These are phyloP conservation scores for Falco biarmicus DNA, from an alignment of 2,797 vertebrate genomes.

Conservation along the genomic window DNA sequence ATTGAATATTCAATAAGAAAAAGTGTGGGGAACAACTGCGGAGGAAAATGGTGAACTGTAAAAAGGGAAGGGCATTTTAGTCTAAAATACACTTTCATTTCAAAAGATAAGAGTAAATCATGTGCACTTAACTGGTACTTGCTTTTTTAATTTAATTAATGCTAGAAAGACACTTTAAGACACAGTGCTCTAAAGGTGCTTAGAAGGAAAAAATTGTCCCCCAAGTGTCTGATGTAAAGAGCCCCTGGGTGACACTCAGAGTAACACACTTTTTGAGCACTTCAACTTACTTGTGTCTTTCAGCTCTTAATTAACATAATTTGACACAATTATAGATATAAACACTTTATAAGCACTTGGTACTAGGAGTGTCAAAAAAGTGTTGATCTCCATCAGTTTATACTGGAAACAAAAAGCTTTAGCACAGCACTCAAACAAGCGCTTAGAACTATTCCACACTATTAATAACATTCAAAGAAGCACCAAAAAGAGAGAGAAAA, in stretches of 20 bases:
- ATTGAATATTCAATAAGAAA: constrained; percentile 2
- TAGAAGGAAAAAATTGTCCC: constrained; percentile 61
- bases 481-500: background rate
- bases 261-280: constrained; percentile 76
- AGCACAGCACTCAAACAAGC: constrained; percentile 54
- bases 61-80: constrained; percentile 32
- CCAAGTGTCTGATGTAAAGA: constrained; percentile 68
- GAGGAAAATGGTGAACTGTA: background rate
- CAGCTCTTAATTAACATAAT: constrained; percentile 77
- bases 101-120: constrained; percentile 53
- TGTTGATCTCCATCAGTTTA: constrained; percentile 71
- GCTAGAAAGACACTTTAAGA: constrained; percentile 67
- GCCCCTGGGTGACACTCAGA: constrained; percentile 70
- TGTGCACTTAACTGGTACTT: constrained; percentile 57
- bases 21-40: background rate
- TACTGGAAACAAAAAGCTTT: constrained; percentile 61
- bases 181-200: constrained; percentile 53
- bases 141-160: constrained; percentile 73
- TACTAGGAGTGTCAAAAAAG: constrained; percentile 72
- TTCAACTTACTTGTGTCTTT: constrained; percentile 76
- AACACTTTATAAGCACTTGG: constrained; percentile 77
- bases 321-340: constrained; percentile 76
- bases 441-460: constrained; percentile 38
- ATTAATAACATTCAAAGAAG: constrained; percentile 51
- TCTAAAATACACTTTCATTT: constrained; percentile 33